A percentile compares a stretch with the other conserved stretches of the same genome.
Conservation (phyloP, 2,797 vertebrate genomes). For the Halcyon chelicuti region DNA sequence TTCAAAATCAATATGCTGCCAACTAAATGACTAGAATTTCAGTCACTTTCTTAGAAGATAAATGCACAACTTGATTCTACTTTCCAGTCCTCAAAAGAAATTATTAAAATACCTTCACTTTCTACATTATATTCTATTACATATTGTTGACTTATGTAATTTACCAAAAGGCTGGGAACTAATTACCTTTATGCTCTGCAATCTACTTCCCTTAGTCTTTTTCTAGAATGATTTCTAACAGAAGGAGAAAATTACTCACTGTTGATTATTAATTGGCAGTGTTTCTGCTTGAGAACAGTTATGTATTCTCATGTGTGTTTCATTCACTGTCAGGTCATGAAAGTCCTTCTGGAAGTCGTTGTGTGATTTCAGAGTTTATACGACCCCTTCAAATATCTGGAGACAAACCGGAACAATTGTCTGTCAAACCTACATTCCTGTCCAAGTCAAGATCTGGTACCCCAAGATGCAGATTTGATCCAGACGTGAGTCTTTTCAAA, state of each 20-base stretch:
- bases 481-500: constrained; percentile 83
- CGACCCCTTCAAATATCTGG: constrained; percentile 87
- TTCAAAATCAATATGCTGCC: background rate
- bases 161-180: background rate
- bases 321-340: constrained; percentile 84
- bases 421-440: constrained; percentile 90
- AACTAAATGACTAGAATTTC: background rate
- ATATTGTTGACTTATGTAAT: fast-evolving
- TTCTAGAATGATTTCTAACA: background rate
- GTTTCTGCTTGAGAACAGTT: background rate
- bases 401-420: constrained; percentile 90
- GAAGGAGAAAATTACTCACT: background rate
- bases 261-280: background rate
- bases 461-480: constrained; percentile 87
- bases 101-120: background rate
- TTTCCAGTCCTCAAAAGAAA: background rate
- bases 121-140: background rate
- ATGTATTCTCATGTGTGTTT: background rate
- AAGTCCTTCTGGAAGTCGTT: constrained; percentile 81
- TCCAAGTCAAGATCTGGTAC: constrained; percentile 82
- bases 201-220: background rate
- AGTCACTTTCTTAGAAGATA: background rate
- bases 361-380: constrained; percentile 90
- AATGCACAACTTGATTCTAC: background rate
- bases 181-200: background rate